Evolutionary conservation across 2,113 vertebrate species (phyloP).

Genomic region (Peucedramus taeniatus): DNA sequence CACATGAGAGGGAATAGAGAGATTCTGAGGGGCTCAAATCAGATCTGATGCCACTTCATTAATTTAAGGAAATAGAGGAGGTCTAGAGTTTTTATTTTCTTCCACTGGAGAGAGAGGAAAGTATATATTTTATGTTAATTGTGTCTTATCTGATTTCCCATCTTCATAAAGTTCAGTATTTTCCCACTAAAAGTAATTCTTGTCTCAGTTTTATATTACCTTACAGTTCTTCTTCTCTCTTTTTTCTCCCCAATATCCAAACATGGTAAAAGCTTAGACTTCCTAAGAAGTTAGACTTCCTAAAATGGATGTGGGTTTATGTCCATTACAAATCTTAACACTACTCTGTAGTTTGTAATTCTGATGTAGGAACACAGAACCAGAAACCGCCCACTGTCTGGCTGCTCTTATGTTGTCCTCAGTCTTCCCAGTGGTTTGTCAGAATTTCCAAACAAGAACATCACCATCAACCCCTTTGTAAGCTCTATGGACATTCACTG

Average conservation of each 20-base stretch:
- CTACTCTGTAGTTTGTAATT: neutral
- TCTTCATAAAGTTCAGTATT: neutral
- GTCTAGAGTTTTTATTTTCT: neutral
- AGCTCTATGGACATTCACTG: neutral
- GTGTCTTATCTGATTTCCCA: neutral
- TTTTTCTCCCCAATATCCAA: neutral
- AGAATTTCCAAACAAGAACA: neutral
- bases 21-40: neutral
- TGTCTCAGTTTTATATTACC: neutral
- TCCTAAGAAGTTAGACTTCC: neutral
- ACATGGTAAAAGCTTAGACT: neutral
- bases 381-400: neutral
- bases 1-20: neutral
- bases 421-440: accelerated
- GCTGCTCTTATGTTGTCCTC: neutral
- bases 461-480: neutral
- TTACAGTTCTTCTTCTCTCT: neutral
- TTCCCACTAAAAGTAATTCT: neutral
- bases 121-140: neutral
- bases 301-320: neutral
- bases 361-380: neutral
- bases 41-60: neutral
- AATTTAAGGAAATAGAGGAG: neutral
- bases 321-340: neutral
- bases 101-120: neutral